phyloP scores from a whole-genome alignment of 2,113 vertebrate species.

The Phalacrocorax aristotelis region DNA sequence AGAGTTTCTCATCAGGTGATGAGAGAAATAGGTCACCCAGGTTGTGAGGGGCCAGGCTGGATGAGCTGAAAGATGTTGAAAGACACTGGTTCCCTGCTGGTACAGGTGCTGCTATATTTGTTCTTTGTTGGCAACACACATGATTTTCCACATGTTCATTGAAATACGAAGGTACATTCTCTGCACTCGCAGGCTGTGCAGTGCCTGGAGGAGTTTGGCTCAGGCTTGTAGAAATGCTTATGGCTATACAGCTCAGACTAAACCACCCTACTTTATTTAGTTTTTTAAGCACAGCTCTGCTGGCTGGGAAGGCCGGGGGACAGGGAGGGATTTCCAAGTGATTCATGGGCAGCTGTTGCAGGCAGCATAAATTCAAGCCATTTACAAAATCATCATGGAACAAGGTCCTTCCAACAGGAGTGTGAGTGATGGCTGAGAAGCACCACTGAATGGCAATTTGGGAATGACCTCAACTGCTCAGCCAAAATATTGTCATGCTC shows the following conservation, averaged over 20 bases:
- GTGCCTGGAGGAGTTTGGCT: background rate
- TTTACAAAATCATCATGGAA: background rate
- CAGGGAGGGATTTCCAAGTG: too few species aligned
- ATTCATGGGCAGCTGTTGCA: background rate
- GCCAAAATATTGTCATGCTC: accelerated
- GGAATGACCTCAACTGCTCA: background rate
- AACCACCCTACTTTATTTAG: background rate
- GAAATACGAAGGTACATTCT: background rate
- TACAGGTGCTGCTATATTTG: background rate
- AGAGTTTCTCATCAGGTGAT: background rate
- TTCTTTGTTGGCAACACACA: accelerated
- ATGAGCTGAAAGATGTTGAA: background rate
- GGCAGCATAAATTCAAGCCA: background rate
- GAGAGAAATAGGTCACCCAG: background rate
- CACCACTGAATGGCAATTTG: accelerated
- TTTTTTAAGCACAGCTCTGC: background rate
- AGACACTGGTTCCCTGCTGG: background rate
- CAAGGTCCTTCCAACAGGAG: background rate
- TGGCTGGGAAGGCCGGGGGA: background rate
- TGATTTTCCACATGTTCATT: background rate
- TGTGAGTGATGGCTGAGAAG: accelerated
- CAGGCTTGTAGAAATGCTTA: background rate
- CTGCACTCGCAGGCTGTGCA: background rate
- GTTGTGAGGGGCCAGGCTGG: background rate
- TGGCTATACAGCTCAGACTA: background rate